Evolutionary conservation across 2,113 vertebrate genomes (phyloP).

Genomic region (Heloderma charlesbogerti): DNA sequence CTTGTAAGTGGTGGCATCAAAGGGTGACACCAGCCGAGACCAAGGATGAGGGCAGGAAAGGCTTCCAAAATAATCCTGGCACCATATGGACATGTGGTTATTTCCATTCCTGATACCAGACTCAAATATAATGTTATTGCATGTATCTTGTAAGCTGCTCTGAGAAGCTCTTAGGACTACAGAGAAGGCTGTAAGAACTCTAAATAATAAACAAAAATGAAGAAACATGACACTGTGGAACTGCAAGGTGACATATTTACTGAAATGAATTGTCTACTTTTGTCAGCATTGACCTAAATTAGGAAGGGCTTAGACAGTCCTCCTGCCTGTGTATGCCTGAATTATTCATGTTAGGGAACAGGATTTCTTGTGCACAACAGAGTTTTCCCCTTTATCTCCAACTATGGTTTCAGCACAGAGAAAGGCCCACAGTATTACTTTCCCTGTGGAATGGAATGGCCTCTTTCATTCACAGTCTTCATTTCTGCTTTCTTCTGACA

Average conservation of each 20-base stretch:
- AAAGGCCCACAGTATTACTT: not conserved
- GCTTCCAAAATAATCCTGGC: not conserved
- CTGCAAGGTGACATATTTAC: not conserved
- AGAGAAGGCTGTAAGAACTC: not conserved
- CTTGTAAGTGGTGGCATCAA: not conserved
- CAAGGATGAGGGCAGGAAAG: not conserved
- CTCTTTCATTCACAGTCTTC: not conserved
- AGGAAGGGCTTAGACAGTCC: not conserved
- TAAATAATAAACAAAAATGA: not conserved
- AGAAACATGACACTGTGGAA: not conserved
- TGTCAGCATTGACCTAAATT: constrained; percentile 1
- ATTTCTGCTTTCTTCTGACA: not conserved
- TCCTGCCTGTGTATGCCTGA: constrained; percentile 1
- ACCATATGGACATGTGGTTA: not conserved
- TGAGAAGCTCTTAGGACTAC: not conserved
- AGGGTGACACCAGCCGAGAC: not conserved
- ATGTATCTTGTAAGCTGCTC: not conserved
- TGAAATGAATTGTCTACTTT: not conserved
- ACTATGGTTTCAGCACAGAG: not conserved
- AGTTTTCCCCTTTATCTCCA: not conserved
- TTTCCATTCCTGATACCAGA: not conserved
- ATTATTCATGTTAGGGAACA: constrained; percentile 27
- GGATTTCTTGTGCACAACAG: not conserved
- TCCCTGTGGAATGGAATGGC: not conserved
- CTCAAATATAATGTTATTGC: not conserved